A percentile compares a stretch with the other conserved stretches of the same genome.
These are phyloP conservation scores for Cyprinodon variegatus DNA, from an alignment of 2,113 vertebrate species.

Conservation along the genomic window DNA sequence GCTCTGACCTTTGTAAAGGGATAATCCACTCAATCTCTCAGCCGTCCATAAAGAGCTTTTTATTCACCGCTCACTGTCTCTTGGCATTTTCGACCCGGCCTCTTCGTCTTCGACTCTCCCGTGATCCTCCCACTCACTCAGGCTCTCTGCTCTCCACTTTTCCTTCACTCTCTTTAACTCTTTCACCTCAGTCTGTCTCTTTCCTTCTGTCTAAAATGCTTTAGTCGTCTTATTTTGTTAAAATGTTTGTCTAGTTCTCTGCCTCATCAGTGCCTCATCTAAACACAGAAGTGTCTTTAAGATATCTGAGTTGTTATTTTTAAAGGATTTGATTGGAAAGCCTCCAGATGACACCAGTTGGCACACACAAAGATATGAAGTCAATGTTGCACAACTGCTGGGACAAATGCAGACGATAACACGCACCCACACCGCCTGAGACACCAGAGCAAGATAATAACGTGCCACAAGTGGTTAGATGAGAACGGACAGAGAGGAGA, in stretches of 20 bases:
- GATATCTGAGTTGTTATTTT: conserved; percentile 14
- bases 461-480: conserved; percentile 18
- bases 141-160: conserved; percentile 3
- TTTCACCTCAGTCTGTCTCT: background rate
- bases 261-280: background rate
- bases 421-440: conserved; percentile 15
- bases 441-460: background rate
- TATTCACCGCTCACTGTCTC: conserved; percentile 64
- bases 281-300: background rate
- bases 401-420: conserved; percentile 23
- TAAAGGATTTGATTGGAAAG: conserved; percentile 30
- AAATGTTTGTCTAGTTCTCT: background rate
- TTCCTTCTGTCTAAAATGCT: background rate
- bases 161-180: conserved; percentile 20
- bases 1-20: conserved; percentile 70
- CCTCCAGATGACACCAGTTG: conserved; percentile 31
- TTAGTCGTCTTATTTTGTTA: background rate
- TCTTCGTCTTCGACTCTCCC: conserved; percentile 38
- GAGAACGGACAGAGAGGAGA: conserved; percentile 2
- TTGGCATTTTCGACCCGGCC: conserved; percentile 58
- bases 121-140: conserved; percentile 47
- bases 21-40: conserved; percentile 72
- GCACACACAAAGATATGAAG: conserved; percentile 2
- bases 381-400: conserved; percentile 20
- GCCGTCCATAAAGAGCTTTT: conserved; percentile 69